These are phyloP conservation scores for Leptinotarsa juncta DNA, from an alignment of 2,888 invertebrate genomes.

Conservation along the genomic window DNA sequence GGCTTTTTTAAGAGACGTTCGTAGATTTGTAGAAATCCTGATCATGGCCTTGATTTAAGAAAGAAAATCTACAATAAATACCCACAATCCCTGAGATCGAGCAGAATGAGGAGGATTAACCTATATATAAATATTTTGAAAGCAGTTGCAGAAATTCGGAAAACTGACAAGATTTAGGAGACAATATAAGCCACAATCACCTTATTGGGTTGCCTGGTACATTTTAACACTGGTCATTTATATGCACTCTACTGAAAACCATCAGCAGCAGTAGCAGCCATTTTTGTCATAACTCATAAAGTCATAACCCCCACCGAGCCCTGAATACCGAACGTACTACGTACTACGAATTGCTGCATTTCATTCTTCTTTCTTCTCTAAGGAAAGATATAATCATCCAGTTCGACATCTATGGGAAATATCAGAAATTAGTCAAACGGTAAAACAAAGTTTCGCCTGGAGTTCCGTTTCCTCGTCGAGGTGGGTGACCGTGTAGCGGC, in stretches of 20 bases:
- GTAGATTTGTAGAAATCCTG: neutral
- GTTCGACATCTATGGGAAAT: too few species aligned
- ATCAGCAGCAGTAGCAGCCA: constrained; percentile 61
- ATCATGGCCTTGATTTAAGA: constrained; percentile 24
- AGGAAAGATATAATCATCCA: too few species aligned
- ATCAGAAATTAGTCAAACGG: too few species aligned
- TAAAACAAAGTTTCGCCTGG: too few species aligned
- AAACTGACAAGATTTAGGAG: constrained; percentile 20
- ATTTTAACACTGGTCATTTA: constrained; percentile 60
- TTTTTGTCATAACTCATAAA: constrained; percentile 59
- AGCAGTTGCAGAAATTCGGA: constrained; percentile 25
- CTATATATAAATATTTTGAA: constrained; percentile 60
- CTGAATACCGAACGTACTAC: neutral
- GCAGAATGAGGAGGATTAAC: constrained; percentile 59
- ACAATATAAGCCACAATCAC: constrained; percentile 42
- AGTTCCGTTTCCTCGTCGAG: too few species aligned
- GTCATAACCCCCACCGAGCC: constrained; percentile 59
- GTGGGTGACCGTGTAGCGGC: too few species aligned
- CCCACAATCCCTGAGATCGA: constrained; percentile 37
- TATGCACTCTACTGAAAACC: constrained; percentile 60
- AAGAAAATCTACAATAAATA: constrained; percentile 41
- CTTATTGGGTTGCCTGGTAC: constrained; percentile 53
- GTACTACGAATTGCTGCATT: too few species aligned
- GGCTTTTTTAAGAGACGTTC: neutral
- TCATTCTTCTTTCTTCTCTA: too few species aligned